Evolutionary conservation across 2,113 vertebrate species (phyloP).

Genomic region (Gyps fulvus): DNA sequence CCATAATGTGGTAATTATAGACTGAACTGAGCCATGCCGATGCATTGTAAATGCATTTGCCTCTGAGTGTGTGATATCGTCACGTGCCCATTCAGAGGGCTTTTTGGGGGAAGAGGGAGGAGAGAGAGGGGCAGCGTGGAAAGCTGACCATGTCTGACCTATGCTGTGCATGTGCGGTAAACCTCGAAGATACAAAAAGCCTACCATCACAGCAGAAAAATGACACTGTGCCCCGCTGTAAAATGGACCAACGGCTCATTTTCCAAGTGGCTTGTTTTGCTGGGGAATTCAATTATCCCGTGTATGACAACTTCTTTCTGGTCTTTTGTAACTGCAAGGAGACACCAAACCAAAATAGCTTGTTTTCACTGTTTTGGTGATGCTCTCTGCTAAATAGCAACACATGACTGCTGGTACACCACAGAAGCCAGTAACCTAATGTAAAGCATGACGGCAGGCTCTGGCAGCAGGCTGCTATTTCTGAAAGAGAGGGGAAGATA

Average conservation of each 20-base stretch:
- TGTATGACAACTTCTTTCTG: slow-evolving; percentile 9
- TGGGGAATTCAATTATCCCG: not conserved
- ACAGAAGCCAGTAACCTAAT: not conserved
- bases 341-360: slow-evolving; percentile 25
- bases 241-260: not conserved
- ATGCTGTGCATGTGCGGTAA: not conserved
- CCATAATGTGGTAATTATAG: slow-evolving; percentile 47
- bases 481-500: not conserved
- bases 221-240: not conserved
- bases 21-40: slow-evolving; percentile 28
- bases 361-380: slow-evolving; percentile 12
- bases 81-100: not conserved
- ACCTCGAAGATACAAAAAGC: not conserved
- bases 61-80: not conserved
- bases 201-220: not conserved
- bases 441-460: not conserved
- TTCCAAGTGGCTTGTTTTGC: slow-evolving; percentile 40
- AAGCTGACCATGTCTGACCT: not conserved
- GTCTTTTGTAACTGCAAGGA: slow-evolving; percentile 8
- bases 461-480: not conserved
- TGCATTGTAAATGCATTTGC: slow-evolving; percentile 4
- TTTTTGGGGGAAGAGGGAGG: not conserved
- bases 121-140: not conserved
- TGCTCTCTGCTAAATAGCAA: not conserved
- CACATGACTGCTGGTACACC: not conserved